Base-by-base conservation (phyloP, 2,113 vertebrate species). In the Anolis sagrei region DNA sequence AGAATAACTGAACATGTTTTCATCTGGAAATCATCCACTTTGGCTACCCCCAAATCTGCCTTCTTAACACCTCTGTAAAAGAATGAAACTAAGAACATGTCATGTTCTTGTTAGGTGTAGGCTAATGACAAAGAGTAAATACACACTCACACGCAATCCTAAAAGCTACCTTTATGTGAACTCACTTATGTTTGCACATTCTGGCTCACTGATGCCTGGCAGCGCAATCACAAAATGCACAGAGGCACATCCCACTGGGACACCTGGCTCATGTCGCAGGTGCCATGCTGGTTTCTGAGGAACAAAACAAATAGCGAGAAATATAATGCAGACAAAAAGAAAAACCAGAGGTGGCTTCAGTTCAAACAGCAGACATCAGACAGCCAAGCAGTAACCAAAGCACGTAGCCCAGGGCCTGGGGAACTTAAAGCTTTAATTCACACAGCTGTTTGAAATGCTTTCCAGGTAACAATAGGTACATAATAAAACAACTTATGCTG, bases 291-390 rank as follows among this genome's bases (percentile, higher is more conserved):
- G 75, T 72, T 75, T 58, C 25, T 48, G n/a, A 82, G 64, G 76
- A 91, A 87, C 21, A 54, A 54, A 93, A 89, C 36, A 91, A 91
- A 88, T 23, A 87, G 58, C 58, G 83, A 84, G 25, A 81, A 64
- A 61, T 88, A 83, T 70, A 73, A 48, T 7, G 16, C 8, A 58
- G 89, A 72, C 1, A n/a, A 34, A 14, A 54, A 18, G 25, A 25
- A n/a, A 75, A 62, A 64, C 18, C 10, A 25, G 34, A 64, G 39
- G 4, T 62, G 9, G 29, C 32, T 78, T 85, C 87, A 87, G 66
- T 73, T 61, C 81, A 84, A 36, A 48, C 54, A 87, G 27, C 54
- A 90, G 68, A n/a, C 86, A 51, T 14, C 84, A 87, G 58, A 83
- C 74, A 70, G 81, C 66, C 69, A 62, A 85, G 74, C 27, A 79